Evolutionary conservation across 2,888 invertebrate genomes (phyloP).

Genomic region (Xestoiulus laeticollis): DNA sequence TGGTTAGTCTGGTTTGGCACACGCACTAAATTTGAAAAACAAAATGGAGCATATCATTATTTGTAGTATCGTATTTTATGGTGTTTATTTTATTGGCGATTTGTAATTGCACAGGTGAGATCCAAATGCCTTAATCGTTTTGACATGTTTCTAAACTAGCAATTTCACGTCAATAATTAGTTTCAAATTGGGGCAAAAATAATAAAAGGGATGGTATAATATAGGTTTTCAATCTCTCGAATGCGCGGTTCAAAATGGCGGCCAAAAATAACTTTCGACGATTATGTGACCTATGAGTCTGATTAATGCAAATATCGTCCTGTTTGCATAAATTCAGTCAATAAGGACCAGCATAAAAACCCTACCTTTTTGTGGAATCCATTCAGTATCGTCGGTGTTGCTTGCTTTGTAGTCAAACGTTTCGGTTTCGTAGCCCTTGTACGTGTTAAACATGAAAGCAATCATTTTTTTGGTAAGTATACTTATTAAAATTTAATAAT

Average conservation of each 20-base stretch:
- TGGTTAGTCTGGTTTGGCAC: neutral
- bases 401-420: neutral
- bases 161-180: neutral
- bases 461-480: neutral
- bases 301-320: neutral
- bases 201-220: neutral
- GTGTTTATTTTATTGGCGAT: neutral
- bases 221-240: neutral
- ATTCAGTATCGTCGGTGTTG: neutral
- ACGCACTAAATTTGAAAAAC: neutral
- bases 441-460: neutral
- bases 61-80: neutral
- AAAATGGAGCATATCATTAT: neutral
- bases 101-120: slow-evolving; percentile 8
- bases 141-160: slow-evolving; percentile 8
- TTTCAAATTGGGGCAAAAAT: neutral
- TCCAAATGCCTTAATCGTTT: neutral
- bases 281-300: neutral
- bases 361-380: neutral
- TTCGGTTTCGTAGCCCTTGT: neutral
- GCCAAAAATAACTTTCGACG: neutral
- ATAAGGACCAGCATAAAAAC: neutral
- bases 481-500: neutral
- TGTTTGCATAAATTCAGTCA: slow-evolving; percentile 8
- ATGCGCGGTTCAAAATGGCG: neutral